Conservation (phyloP, 1,140 invertebrate genomes). For the Stenopsyche tienmushanensis region DNA sequence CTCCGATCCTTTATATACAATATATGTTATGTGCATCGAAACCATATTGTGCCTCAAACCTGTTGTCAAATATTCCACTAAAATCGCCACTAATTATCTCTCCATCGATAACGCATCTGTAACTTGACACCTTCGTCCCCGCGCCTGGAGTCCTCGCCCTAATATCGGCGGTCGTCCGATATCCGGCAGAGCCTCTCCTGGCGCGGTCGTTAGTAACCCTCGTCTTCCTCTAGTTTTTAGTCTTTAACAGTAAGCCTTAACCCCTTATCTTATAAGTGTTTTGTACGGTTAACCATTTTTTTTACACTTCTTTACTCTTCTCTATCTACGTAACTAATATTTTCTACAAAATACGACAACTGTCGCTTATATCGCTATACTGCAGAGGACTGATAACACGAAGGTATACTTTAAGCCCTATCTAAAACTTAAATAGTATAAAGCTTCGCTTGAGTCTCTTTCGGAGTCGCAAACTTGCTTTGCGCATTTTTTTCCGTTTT, state of each 20-base stretch:
- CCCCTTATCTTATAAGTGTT: constrained; percentile 2
- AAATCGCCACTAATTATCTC: not conserved
- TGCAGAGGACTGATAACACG: constrained; percentile 40
- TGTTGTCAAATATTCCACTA: not conserved
- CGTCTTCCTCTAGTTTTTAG: not conserved
- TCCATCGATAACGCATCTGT: not conserved
- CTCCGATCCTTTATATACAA: not conserved
- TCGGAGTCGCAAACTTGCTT: not conserved
- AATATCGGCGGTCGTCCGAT: not conserved
- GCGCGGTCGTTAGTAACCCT: too few species aligned
- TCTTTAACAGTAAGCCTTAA: not conserved
- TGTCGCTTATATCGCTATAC: constrained; percentile 41
- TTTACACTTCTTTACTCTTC: constrained; percentile 4
- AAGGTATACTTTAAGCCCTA: constrained; percentile 38
- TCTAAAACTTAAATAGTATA: constrained; percentile 19
- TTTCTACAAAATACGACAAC: constrained; percentile 37
- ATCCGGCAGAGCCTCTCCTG: not conserved
- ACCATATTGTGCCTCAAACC: not conserved
- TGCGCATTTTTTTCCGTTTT: too few species aligned
- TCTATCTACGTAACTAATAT: constrained; percentile 36
- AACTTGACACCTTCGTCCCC: constrained; percentile 15
- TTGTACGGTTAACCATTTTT: constrained; percentile 9
- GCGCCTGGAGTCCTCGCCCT: too few species aligned
- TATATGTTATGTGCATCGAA: not conserved
- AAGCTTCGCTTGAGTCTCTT: constrained; percentile 19